Percentiles rank a stretch among this genome's conserved stretches.
These are phyloP conservation scores for Opisthocomus hoazin DNA, from an alignment of 2,113 vertebrate genomes.

Conservation along the genomic window DNA sequence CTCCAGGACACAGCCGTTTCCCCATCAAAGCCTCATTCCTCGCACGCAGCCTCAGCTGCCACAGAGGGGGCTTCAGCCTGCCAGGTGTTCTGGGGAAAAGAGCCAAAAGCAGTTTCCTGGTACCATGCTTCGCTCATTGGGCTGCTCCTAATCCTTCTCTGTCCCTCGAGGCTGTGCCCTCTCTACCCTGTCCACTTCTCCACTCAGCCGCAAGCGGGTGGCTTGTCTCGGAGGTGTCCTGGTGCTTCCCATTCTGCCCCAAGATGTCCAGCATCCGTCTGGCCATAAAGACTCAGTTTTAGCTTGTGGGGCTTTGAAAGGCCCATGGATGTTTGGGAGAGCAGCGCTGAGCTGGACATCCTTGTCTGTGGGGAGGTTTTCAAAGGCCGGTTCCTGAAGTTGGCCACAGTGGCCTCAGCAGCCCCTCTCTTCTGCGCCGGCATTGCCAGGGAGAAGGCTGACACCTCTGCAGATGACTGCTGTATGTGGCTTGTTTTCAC, in stretches of 20 bases:
- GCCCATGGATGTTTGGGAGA: background rate
- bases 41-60: fast-evolving
- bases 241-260: fast-evolving
- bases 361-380: background rate
- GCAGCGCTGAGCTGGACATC: fast-evolving
- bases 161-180: fast-evolving
- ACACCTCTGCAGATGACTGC: background rate
- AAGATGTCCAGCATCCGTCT: background rate
- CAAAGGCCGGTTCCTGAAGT: fast-evolving
- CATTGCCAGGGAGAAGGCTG: background rate
- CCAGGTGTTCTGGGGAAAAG: background rate
- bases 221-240: background rate
- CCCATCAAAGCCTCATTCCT: background rate
- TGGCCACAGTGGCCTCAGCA: background rate
- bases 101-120: background rate
- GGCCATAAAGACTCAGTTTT: background rate
- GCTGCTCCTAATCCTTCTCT: background rate
- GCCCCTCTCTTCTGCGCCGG: background rate
- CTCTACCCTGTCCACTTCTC: background rate
- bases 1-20: fast-evolving
- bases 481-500: background rate
- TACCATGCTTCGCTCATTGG: background rate
- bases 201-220: fast-evolving
- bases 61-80: background rate
- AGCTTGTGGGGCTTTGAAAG: background rate